These are phyloP conservation scores for Riptortus pedestris DNA, from an alignment of 1,140 invertebrate species.

Conservation along the genomic window DNA sequence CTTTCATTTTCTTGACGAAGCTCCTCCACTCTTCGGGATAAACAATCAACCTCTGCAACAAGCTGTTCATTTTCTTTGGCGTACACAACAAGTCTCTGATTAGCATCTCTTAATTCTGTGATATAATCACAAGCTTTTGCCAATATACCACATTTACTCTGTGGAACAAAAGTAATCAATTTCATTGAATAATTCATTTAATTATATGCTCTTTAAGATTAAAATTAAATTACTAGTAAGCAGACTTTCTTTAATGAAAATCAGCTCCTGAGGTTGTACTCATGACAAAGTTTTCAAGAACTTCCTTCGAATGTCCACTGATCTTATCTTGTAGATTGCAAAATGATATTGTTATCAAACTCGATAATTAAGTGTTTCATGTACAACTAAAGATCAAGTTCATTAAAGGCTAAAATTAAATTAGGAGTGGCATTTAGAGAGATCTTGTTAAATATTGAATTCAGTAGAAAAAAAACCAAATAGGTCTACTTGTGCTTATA, in stretches of 20 bases:
- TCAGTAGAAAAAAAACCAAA: no score
- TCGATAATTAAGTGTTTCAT: no score
- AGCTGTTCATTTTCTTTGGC: conserved; percentile 33
- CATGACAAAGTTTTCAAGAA: no score
- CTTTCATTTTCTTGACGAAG: conserved; percentile 31
- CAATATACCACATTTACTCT: conserved; percentile 92
- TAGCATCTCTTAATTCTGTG: conserved; percentile 64
- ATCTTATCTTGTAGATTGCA: no score
- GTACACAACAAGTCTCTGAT: conserved; percentile 44
- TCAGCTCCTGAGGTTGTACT: no score
- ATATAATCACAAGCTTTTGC: conserved; percentile 96
- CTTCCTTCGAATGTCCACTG: no score
- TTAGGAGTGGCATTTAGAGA: background rate
- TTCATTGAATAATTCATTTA: background rate
- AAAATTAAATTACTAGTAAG: background rate
- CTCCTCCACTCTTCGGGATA: conserved; percentile 28
- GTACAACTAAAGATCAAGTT: no score
- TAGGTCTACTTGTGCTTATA: no score
- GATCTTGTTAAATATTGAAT: no score
- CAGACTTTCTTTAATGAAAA: no score
- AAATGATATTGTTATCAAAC: no score
- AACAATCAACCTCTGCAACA: conserved; percentile 22
- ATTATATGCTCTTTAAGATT: background rate
- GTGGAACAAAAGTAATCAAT: conserved; percentile 33
- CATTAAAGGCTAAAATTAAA: no score